phyloP scores from a whole-genome alignment of 2,113 vertebrate species.

The Apistogramma diplotaenia region DNA sequence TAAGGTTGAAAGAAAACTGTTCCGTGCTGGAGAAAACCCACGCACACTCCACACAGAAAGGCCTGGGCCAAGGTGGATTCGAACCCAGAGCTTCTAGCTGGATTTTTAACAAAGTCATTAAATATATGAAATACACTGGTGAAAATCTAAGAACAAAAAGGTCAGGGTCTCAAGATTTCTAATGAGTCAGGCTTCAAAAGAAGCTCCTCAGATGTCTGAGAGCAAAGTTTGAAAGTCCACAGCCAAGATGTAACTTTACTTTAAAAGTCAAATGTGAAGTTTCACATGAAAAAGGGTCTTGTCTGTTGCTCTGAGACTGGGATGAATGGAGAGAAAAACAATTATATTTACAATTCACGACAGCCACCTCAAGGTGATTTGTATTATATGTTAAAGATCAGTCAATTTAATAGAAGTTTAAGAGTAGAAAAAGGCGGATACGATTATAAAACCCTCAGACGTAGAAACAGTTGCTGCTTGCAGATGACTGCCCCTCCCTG shows the following conservation, averaged over 20 bases:
- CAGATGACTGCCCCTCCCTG: too few species aligned
- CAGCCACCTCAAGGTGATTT: not conserved
- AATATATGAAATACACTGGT: not conserved
- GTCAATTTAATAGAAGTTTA: not conserved
- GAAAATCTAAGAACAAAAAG: not conserved
- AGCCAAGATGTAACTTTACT: not conserved
- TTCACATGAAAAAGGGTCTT: too few species aligned
- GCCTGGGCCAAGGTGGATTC: too few species aligned
- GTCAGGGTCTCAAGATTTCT: not conserved
- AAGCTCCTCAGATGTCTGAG: not conserved
- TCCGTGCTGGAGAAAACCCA: too few species aligned
- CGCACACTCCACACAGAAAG: too few species aligned
- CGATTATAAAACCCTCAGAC: too few species aligned
- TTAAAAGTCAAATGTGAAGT: not conserved
- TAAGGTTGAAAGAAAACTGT: not conserved
- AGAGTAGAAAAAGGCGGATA: too few species aligned
- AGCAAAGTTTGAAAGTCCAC: slow-evolving; percentile 15
- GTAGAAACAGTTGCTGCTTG: too few species aligned
- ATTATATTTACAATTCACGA: not conserved
- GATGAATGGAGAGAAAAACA: not conserved
- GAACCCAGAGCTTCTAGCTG: too few species aligned
- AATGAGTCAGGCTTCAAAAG: not conserved
- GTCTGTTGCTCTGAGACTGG: not conserved
- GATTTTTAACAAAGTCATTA: not conserved
- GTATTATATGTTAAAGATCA: too few species aligned